Evolutionary conservation across 2,797 vertebrate genomes (phyloP).

Genomic region (Podargus strigoides): DNA sequence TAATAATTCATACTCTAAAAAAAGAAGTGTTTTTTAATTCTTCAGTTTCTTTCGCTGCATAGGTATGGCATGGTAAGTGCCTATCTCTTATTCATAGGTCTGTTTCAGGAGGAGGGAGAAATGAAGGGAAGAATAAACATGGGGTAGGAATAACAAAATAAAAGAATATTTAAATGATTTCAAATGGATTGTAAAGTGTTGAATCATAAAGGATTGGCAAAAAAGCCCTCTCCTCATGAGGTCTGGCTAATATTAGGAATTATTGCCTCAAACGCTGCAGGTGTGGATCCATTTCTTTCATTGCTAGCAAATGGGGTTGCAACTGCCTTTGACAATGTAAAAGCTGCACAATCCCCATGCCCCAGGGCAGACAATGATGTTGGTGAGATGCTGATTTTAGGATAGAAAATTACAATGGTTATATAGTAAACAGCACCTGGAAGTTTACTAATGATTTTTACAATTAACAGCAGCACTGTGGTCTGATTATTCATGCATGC

Average conservation of each 20-base stretch:
- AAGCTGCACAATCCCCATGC: constrained; percentile 68
- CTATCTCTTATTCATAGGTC: background rate
- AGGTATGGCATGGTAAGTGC: background rate
- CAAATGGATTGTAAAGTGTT: constrained; percentile 64
- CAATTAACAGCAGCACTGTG: constrained; percentile 75
- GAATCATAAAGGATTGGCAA: constrained; percentile 73
- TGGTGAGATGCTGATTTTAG: constrained; percentile 79
- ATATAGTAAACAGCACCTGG: constrained; percentile 82
- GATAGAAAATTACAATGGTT: constrained; percentile 81
- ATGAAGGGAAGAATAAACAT: constrained; percentile 22
- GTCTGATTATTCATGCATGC: constrained; percentile 75
- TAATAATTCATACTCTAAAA: background rate
- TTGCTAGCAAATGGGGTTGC: constrained; percentile 73
- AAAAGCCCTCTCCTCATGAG: constrained; percentile 76
- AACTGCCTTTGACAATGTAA: constrained; percentile 74
- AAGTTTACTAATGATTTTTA: constrained; percentile 83
- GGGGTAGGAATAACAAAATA: constrained; percentile 53
- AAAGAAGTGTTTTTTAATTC: background rate
- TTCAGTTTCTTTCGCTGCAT: background rate
- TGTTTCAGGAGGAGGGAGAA: background rate
- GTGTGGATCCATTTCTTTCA: constrained; percentile 78
- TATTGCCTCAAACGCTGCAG: constrained; percentile 77
- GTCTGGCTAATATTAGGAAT: constrained; percentile 81
- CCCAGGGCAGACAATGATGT: constrained; percentile 76
- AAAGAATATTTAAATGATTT: constrained; percentile 68